These are phyloP conservation scores for Paramisgurnus dabryanus DNA, from an alignment of 2,113 vertebrate species.

Conservation along the genomic window DNA sequence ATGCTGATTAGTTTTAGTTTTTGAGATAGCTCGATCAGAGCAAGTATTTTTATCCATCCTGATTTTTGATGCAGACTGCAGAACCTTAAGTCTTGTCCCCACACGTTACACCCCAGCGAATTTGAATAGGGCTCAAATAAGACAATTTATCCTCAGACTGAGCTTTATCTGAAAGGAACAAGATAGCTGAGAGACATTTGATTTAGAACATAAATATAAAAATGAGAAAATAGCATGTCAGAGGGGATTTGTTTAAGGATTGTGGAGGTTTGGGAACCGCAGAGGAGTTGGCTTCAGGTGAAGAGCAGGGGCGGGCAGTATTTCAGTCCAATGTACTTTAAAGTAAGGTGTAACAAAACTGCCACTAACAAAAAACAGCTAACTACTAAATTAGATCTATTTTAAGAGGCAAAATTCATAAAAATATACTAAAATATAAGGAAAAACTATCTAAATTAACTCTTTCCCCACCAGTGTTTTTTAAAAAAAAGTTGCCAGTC, in stretches of 20 bases:
- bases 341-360: too few species aligned
- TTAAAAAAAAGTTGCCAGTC: too few species aligned
- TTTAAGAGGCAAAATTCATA: too few species aligned
- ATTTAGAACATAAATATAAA: constrained; percentile 9
- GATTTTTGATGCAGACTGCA: neutral
- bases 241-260: neutral
- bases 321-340: too few species aligned
- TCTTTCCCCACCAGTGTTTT: too few species aligned
- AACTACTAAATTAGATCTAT: too few species aligned
- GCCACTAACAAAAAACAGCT: too few species aligned
- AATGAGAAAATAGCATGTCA: neutral
- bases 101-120: neutral
- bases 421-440: too few species aligned
- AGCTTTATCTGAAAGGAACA: constrained; percentile 15
- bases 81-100: neutral
- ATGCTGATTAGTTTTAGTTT: neutral
- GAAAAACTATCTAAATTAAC: too few species aligned
- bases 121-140: neutral
- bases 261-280: neutral
- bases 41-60: neutral
- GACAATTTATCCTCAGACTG: constrained; percentile 28
- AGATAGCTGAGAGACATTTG: constrained; percentile 16
- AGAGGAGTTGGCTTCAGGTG: too few species aligned
- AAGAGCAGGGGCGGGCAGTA: too few species aligned
- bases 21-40: neutral